These are phyloP conservation scores for Sitta carolinensis DNA, from an alignment of 2,797 vertebrate genomes.

Conservation along the genomic window DNA sequence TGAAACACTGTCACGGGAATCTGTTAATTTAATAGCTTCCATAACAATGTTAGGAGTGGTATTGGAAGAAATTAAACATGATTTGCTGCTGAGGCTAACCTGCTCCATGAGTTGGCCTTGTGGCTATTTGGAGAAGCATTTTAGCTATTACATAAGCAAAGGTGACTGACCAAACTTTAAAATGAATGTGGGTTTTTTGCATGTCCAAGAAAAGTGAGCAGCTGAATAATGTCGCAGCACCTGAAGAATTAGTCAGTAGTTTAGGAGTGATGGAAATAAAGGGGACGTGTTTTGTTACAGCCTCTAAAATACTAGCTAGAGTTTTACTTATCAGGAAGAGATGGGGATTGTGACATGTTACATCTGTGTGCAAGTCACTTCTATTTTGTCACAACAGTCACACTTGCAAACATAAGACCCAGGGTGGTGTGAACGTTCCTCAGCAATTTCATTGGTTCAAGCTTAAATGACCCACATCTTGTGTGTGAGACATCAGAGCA, in stretches of 20 bases:
- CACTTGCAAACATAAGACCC: not conserved
- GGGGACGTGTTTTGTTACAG: not conserved
- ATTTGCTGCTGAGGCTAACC: not conserved
- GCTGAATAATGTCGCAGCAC: not conserved
- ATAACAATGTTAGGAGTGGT: slow-evolving; percentile 21
- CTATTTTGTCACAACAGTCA: not conserved
- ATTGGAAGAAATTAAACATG: slow-evolving; percentile 46
- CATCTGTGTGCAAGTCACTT: not conserved
- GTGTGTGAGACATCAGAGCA: not conserved
- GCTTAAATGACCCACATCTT: not conserved
- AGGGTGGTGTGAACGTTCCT: not conserved
- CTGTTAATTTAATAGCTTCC: slow-evolving; percentile 61
- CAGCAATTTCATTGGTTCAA: not conserved
- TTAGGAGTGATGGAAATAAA: not conserved
- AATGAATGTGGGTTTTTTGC: not conserved
- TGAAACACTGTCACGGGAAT: slow-evolving; percentile 47
- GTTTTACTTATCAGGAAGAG: not conserved
- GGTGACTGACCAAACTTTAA: not conserved
- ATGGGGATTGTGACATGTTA: not conserved
- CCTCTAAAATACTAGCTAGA: not conserved
- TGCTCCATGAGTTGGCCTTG: not conserved
- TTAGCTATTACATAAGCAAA: not conserved
- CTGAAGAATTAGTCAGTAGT: not conserved
- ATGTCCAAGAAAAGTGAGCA: not conserved
- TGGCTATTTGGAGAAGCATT: not conserved